A percentile compares a stretch with the other conserved stretches of the same genome.
phyloP scores from a whole-genome alignment of 2,888 invertebrate species.

The Abrostola tripartita region DNA sequence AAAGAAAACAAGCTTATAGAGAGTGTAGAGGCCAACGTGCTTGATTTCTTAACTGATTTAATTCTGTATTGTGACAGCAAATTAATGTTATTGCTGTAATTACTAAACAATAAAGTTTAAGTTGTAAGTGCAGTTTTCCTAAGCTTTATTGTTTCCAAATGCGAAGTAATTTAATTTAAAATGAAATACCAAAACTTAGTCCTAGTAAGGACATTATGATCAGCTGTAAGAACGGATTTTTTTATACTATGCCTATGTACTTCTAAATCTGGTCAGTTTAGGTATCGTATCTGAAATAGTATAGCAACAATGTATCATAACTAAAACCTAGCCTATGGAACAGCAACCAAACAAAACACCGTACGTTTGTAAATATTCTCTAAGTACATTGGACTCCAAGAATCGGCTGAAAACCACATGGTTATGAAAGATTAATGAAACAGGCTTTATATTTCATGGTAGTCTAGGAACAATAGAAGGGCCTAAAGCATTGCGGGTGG shows the following conservation, averaged over 20 bases:
- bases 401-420: background rate
- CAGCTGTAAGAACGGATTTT: too few relatives aligned
- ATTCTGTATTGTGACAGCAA: conserved; percentile 1
- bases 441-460: conserved; percentile 15
- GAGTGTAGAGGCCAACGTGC: conserved; percentile 7
- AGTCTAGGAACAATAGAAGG: conserved; percentile 15
- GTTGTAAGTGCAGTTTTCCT: too few relatives aligned
- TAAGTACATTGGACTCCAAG: background rate
- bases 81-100: conserved; percentile 6
- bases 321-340: too few relatives aligned
- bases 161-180: too few relatives aligned
- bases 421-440: conserved; percentile 1
- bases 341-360: too few relatives aligned
- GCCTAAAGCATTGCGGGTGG: conserved; percentile 31
- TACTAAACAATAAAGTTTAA: conserved; percentile 4
- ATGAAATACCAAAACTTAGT: too few relatives aligned
- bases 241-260: too few relatives aligned
- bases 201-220: too few relatives aligned
- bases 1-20: conserved; percentile 10
- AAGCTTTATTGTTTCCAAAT: too few relatives aligned
- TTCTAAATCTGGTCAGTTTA: too few relatives aligned
- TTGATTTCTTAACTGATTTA: conserved; percentile 13
- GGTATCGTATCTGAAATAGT: too few relatives aligned
- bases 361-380: background rate
- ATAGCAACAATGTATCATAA: too few relatives aligned